These are phyloP conservation scores for Lithophane socia DNA, from an alignment of 2,888 invertebrate genomes.

Conservation along the genomic window DNA sequence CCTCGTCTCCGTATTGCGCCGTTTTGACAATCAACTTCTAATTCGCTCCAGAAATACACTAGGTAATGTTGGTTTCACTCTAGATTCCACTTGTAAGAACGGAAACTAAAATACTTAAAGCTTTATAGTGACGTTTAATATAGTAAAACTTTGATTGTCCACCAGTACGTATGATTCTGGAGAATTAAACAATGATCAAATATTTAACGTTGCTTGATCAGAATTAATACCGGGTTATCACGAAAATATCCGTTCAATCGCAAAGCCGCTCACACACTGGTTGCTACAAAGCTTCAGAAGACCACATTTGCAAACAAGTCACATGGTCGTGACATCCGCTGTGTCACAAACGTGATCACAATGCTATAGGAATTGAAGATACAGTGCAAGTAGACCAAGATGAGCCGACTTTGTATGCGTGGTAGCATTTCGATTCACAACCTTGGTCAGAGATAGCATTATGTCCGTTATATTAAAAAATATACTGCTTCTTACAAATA, in stretches of 20 bases:
- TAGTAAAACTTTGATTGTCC: constrained; percentile 15
- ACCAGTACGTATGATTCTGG: constrained; percentile 1
- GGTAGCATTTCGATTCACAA: constrained; percentile 74
- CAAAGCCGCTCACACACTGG: constrained; percentile 81
- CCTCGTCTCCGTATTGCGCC: constrained; percentile 89
- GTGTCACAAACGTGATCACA: constrained; percentile 83
- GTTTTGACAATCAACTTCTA: constrained; percentile 75
- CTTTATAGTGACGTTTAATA: background rate
- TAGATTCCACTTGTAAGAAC: constrained; percentile 33
- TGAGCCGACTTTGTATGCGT: constrained; percentile 78
- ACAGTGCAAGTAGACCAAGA: constrained; percentile 75
- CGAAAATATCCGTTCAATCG: constrained; percentile 79
- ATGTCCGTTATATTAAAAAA: constrained; percentile 84
- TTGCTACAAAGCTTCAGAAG: constrained; percentile 72
- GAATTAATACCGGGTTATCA: constrained; percentile 50
- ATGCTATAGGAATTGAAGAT: constrained; percentile 74
- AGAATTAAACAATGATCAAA: constrained; percentile 44
- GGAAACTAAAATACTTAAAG: background rate
- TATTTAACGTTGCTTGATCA: constrained; percentile 37
- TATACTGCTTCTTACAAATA: constrained; percentile 71
- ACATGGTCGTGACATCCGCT: constrained; percentile 86
- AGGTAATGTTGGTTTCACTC: constrained; percentile 21
- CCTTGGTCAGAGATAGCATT: constrained; percentile 78
- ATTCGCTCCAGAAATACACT: constrained; percentile 38
- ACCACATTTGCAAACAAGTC: constrained; percentile 83